Percentiles rank a stretch among this genome's conserved stretches.
These are phyloP conservation scores for Mimachlamys varia DNA, from an alignment of 2,888 invertebrate species.

Conservation along the genomic window DNA sequence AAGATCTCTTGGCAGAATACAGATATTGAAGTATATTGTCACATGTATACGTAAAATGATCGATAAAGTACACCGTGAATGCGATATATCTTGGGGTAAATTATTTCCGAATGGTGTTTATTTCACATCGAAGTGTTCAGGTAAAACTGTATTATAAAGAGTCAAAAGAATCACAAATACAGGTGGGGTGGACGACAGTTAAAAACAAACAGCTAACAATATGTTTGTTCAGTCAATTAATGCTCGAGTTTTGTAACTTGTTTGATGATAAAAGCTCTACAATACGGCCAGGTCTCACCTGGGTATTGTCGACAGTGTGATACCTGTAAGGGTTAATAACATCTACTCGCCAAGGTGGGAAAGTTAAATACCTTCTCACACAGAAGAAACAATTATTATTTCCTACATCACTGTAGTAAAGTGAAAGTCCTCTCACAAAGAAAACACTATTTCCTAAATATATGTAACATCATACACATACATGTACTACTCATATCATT, in stretches of 20 bases:
- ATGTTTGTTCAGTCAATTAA: not conserved
- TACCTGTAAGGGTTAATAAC: not conserved
- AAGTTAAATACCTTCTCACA: not conserved
- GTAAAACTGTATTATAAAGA: not conserved
- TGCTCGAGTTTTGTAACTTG: not conserved
- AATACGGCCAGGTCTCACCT: not conserved
- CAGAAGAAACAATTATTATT: no score
- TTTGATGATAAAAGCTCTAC: not conserved
- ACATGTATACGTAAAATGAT: not conserved
- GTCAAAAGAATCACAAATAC: not conserved
- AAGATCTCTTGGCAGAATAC: not conserved
- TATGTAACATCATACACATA: no score
- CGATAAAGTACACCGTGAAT: not conserved
- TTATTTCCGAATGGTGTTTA: not conserved
- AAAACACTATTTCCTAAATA: no score
- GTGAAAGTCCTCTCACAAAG: no score
- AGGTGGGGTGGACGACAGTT: not conserved
- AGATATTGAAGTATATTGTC: not conserved
- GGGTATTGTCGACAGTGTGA: not conserved
- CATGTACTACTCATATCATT: no score
- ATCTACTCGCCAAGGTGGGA: not conserved
- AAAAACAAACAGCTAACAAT: not conserved
- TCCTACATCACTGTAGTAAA: no score
- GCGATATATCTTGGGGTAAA: not conserved
- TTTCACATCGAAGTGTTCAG: not conserved